Base-by-base conservation (phyloP, 2,888 invertebrate genomes). In the Drosophila ezoana region DNA sequence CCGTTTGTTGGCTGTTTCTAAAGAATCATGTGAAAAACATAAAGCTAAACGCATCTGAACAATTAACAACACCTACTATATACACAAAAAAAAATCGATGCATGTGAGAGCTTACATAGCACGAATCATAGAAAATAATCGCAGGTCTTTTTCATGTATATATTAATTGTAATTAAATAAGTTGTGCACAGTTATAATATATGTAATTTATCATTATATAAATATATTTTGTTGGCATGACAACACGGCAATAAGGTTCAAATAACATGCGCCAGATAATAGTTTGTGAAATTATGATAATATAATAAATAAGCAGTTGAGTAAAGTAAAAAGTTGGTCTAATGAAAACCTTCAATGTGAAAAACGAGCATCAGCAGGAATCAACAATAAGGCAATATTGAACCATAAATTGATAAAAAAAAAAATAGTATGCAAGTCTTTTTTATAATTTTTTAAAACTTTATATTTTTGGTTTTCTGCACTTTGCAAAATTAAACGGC, bases 71-170 rank as follows among this genome's bases (percentile, higher is more conserved):
- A 49, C 8, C 58, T 32, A 9, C 13, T 33, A 52, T 51, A 41
- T n/a, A 9, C 1, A 37, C 16, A 23, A 23, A 65, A 23, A 23
- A 65, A 43, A 8, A 9, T 38, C 38, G 8, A 14, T 20, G 33
- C 40, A 71, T 59, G 51, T 71, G 71, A 56, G 71, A 71, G 57
- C 18, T 41, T 37, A 38, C 11, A 43, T 37, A 9, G 20, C 63
- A 45, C 32, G 18, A 47, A 47, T 45, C 33, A 59, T 35, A 37
- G 14, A 45, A 71, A 51, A n/a, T 13, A 37, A 38, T 37, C 28
- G 2, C 37, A 40, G 43, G 13, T 20, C 20, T 71, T 28, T 18
- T 58, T 60, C 49, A 45, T 40, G 38, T 20, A 32, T 20, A 32
- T 33, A 43, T 37, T 49, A 47, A 45, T 47, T 38, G 41, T 35